Base-by-base conservation (phyloP, 2,888 invertebrate genomes). In the Stenurella melanura region DNA sequence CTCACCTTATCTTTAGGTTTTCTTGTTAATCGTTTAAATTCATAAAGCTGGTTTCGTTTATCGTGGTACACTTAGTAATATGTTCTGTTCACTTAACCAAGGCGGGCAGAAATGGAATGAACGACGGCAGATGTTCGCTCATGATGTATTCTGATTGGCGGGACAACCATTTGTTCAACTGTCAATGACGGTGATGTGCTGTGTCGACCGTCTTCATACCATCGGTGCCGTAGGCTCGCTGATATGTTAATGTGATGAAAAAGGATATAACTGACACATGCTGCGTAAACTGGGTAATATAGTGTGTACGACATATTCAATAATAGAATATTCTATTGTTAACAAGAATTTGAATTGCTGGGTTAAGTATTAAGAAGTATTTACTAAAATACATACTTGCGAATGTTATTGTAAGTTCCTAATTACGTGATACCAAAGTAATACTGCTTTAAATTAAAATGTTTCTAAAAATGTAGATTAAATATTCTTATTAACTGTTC, bases 151-250 rank as follows among this genome's bases (percentile, higher is more conserved):
- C 85, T 83, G 87, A 87, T 87, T 87, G 87, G 87, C 82, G 83
- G 84, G 83, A 86, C 86, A 85, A 86, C 86, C 86, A 87, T 87
- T 87, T 87, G 87, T 87, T 87, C 83, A 82, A 85, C 87, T 87
- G 87, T 87, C 87, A 87, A 83, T 85, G 83, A 82, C 76, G 78
- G 80, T 84, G 87, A 87, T 85, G 84, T 81, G 83, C 84, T 79
- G 83, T 83, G 83, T 85, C 84, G 80, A 79, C 82, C 78, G 81
- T 81, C 80, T 81, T 82, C 81, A 82, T 80, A 82, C 42, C 66
- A 71, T 71, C 66, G 67, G 60, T 50, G 50, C 57, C 67, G 76
- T 38, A 50, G 67, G 21, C 56, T 38, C 15, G 73, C 61, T 67
- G 76, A 75, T 76, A 80, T 80, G 80, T 76, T 80, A 80, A 80